Conservation (phyloP, 2,888 invertebrate species). For the Cephus rjabovi region DNA sequence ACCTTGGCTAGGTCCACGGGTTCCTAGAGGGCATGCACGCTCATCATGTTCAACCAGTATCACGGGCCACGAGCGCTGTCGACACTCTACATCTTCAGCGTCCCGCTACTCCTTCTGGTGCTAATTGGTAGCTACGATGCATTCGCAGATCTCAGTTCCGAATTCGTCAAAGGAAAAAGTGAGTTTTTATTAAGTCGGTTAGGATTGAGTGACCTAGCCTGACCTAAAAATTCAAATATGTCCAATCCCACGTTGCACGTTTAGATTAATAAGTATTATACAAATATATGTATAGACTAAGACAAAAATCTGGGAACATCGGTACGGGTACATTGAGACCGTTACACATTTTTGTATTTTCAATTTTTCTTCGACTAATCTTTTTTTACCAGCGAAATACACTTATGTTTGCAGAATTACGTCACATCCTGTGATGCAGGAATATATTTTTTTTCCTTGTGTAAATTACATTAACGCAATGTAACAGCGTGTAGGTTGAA, state of each 20-base stretch:
- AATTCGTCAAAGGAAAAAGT: constrained; percentile 85
- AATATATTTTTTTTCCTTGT: too few relatives aligned
- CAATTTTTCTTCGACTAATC: too few relatives aligned
- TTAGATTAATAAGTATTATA: background rate
- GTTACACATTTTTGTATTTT: too few relatives aligned
- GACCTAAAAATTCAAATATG: too few relatives aligned
- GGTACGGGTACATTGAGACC: background rate
- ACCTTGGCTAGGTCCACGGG: constrained; percentile 48
- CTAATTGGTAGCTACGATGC: constrained; percentile 51
- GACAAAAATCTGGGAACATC: constrained; percentile 29
- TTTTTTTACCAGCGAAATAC: too few relatives aligned
- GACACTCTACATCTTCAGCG: constrained; percentile 46
- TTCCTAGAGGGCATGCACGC: constrained; percentile 61
- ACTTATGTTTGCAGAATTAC: too few relatives aligned
- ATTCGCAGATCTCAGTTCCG: constrained; percentile 68
- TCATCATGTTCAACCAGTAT: constrained; percentile 63
- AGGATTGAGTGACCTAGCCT: too few relatives aligned
- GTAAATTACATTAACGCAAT: background rate
- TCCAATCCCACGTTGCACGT: too few relatives aligned
- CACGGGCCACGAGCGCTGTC: constrained; percentile 58
- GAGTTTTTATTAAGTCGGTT: constrained; percentile 65
- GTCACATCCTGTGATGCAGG: too few relatives aligned
- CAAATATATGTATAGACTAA: constrained; percentile 7
- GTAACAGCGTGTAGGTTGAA: background rate
- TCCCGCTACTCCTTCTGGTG: constrained; percentile 43